Percentiles rank a stretch among this genome's conserved stretches.
phyloP scores from a whole-genome alignment of 2,797 vertebrate species.

The Coregonus sp. region DNA sequence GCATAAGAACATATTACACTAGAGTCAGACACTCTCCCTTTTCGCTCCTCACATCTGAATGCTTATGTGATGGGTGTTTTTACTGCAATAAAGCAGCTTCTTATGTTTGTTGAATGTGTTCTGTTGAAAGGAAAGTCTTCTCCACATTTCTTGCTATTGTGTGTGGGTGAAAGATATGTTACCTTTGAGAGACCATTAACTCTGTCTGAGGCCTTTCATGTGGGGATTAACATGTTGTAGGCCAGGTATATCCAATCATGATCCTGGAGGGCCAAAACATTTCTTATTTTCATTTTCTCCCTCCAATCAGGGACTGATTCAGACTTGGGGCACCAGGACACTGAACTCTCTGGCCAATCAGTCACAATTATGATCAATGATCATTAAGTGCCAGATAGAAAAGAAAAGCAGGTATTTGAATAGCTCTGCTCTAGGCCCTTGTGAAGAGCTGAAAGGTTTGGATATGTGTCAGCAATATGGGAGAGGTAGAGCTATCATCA shows the following conservation, averaged over 20 bases:
- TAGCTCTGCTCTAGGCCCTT: not conserved
- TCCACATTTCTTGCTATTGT: slow-evolving; percentile 17
- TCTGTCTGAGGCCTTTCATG: slow-evolving; percentile 55
- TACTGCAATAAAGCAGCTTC: slow-evolving; percentile 49
- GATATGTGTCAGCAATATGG: slow-evolving; percentile 19
- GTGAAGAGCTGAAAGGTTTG: not conserved
- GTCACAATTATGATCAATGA: not conserved
- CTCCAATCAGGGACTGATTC: not conserved
- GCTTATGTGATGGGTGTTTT: slow-evolving; percentile 34
- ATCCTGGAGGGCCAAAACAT: slow-evolving; percentile 22
- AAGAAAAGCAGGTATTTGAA: not conserved
- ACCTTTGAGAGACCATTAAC: slow-evolving; percentile 55
- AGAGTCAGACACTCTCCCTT: slow-evolving; percentile 30
- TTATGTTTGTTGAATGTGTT: slow-evolving; percentile 65
- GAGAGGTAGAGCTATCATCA: slow-evolving; percentile 36
- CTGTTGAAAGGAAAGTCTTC: slow-evolving; percentile 48
- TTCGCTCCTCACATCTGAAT: slow-evolving; percentile 14
- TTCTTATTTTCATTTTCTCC: slow-evolving; percentile 32
- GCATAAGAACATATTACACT: slow-evolving; percentile 21
- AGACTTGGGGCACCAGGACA: not conserved
- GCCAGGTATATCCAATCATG: not conserved
- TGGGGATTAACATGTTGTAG: slow-evolving; percentile 41
- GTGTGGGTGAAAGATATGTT: slow-evolving; percentile 42
- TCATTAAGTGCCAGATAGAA: not conserved
- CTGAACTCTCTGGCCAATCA: not conserved